A percentile compares a stretch with the other conserved stretches of the same genome.
These are phyloP conservation scores for Thamnaconus septentrionalis DNA, from an alignment of 2,113 vertebrate genomes.

Conservation along the genomic window DNA sequence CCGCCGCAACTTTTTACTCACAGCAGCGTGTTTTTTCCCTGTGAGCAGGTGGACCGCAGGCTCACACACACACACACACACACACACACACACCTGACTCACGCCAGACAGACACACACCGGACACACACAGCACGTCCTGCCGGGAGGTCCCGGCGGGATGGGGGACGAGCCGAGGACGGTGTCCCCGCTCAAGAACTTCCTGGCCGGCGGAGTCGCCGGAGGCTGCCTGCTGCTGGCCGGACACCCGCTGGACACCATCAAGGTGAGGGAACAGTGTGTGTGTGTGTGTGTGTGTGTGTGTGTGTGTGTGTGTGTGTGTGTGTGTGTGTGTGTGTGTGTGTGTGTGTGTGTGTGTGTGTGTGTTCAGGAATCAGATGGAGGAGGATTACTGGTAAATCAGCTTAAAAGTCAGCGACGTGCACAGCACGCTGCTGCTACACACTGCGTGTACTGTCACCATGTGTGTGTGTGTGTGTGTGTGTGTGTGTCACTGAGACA, in stretches of 20 bases:
- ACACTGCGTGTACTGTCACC: background rate
- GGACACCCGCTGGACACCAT: constrained; percentile 82
- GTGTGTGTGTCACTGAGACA: background rate
- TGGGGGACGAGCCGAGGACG: constrained; percentile 43
- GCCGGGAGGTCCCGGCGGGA: constrained; percentile 29
- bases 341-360: background rate
- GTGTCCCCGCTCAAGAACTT: constrained; percentile 77
- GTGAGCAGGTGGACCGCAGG: background rate
- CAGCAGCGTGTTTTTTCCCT: background rate
- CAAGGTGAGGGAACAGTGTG: constrained; percentile 63
- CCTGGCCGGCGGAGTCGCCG: constrained; percentile 69
- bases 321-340: too few species aligned
- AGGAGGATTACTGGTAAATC: constrained; percentile 49
- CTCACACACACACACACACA: background rate
- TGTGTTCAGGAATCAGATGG: background rate
- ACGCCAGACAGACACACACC: background rate
- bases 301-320: background rate
- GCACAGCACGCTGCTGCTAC: background rate
- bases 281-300: too few species aligned
- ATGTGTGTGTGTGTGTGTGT: background rate
- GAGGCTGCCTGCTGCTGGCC: constrained; percentile 71
- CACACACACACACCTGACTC: background rate
- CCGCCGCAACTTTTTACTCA: background rate
- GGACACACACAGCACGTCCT: background rate
- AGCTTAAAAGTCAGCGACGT: constrained; percentile 31